Base-by-base conservation (phyloP, 2,113 vertebrate species). In the Crotophaga sulcirostris region DNA sequence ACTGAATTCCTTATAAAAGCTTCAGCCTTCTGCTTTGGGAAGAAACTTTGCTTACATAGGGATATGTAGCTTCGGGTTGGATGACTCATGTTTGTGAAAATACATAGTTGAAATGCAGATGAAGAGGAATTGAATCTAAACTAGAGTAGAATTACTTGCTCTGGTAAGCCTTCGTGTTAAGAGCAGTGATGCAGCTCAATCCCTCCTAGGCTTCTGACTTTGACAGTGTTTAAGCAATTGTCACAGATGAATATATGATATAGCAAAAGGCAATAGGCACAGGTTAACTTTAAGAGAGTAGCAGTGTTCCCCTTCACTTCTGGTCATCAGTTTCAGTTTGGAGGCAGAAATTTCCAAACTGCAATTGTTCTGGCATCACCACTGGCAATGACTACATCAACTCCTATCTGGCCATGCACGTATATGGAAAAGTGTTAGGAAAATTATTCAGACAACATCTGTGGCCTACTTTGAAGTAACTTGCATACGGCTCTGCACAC, bases 361-460 rank as follows among this genome's bases (percentile, higher is more conserved):
- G 76, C 40, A 93, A 24, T 81, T 83, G 24, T 70, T 92, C 38
- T 3, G 4, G 54, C 28, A 84, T 74, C 38, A 54, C 33, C 33
- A 33, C 38, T 77, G 47, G 19, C 68, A 77, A 55, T 70, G 72
- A 77, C 62, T 79, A 58, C 28, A 86, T 51, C 49, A 83, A 33
- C 21, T 58, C 26, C 68, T 66, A 38, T 29, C 63, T 92, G 7
- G 1, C 47, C 34, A 36, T 31, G 34, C 34, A 70, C 1, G 0
- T 62, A 42, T 19, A 59, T 17, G 16, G 51, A 85, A 79, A 73
- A 73, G 12, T 7, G 33, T 51, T 90, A 60, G 51, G 38, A 78
- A 88, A 90, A 92, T 93, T 90, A 90, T 89, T 94, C 91, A 93
- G 86, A 55, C 72, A 93, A 86, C 94, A 90, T 94, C 94, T 97